A percentile compares a stretch with the other conserved stretches of the same genome.
phyloP scores from a whole-genome alignment of 1,140 invertebrate species.

The Polyergus mexicanus region DNA sequence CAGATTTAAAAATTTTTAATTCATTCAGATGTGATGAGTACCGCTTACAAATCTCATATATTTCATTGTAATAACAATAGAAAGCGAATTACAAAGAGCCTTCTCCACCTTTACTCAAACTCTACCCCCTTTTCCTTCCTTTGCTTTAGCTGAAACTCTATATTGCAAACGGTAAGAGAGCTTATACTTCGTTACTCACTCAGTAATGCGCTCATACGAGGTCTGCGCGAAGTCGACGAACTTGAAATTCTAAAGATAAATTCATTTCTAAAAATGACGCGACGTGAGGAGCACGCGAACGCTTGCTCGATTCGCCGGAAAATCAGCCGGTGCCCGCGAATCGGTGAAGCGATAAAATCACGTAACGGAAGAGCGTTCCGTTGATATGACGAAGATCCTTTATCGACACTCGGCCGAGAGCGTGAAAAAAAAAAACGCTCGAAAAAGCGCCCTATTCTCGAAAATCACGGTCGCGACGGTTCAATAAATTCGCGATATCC shows the following conservation, averaged over 20 bases:
- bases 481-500: background rate
- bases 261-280: slow-evolving; percentile 29
- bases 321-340: background rate
- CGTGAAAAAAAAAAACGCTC: background rate
- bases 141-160: background rate
- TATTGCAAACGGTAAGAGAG: slow-evolving; percentile 15
- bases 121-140: background rate
- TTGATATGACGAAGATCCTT: slow-evolving; percentile 35
- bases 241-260: slow-evolving; percentile 49
- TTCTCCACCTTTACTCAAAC: slow-evolving; percentile 1
- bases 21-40: background rate
- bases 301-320: background rate
- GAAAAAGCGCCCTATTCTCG: background rate
- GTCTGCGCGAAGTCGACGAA: slow-evolving; percentile 47
- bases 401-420: slow-evolving; percentile 7
- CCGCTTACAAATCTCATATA: background rate
- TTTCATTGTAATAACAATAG: background rate
- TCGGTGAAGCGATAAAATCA: slow-evolving; percentile 25
- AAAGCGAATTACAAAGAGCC: slow-evolving; percentile 29
- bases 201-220: slow-evolving; percentile 37
- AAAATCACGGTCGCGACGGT: slow-evolving; percentile 11
- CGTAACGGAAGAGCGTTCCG: background rate
- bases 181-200: slow-evolving; percentile 48
- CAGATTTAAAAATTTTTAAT: background rate
- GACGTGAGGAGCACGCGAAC: background rate